These are phyloP conservation scores for Cyprinodon diabolis DNA, from an alignment of 2,797 vertebrate species.

Conservation along the genomic window DNA sequence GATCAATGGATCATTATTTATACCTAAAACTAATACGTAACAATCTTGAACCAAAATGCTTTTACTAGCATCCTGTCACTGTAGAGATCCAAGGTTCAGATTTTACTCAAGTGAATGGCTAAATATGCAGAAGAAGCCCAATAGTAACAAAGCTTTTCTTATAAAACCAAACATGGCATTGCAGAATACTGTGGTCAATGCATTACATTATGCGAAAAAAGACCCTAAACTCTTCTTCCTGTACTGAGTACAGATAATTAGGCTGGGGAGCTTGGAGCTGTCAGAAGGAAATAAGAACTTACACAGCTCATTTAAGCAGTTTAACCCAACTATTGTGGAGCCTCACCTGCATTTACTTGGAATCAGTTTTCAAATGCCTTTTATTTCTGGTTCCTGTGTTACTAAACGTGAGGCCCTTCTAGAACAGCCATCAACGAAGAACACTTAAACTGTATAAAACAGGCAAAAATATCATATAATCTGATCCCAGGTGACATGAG, in stretches of 20 bases:
- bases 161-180: constrained; percentile 19
- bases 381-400: background rate
- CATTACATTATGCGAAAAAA: constrained; percentile 45
- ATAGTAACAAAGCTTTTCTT: constrained; percentile 24
- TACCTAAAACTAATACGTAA: no score
- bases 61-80: background rate
- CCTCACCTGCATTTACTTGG: constrained; percentile 36
- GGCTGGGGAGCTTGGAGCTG: constrained; percentile 32
- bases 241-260: constrained; percentile 48
- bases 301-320: constrained; percentile 46
- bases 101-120: background rate
- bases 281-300: constrained; percentile 28
- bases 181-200: constrained; percentile 18
- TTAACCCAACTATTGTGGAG: constrained; percentile 42
- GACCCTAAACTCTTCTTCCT: constrained; percentile 32
- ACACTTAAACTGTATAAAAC: background rate
- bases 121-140: constrained; percentile 9
- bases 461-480: background rate
- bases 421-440: constrained; percentile 26
- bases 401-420: constrained; percentile 9
- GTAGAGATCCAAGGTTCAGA: background rate
- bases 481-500: no score
- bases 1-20: no score
- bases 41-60: background rate
- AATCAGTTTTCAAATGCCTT: constrained; percentile 31